phyloP scores from a whole-genome alignment of 2,797 vertebrate species.

The Mormyrops boulengeri region DNA sequence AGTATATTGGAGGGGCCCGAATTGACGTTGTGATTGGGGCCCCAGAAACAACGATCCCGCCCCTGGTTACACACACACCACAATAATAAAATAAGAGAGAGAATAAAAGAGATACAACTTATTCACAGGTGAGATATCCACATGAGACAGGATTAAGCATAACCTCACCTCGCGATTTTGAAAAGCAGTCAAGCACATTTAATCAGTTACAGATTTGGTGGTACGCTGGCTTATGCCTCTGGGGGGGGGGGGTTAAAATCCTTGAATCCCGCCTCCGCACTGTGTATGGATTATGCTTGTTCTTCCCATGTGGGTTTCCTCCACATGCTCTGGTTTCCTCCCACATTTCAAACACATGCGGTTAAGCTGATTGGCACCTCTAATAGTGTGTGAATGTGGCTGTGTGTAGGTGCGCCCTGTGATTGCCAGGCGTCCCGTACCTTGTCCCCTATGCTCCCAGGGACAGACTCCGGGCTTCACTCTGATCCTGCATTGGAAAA shows the following conservation, averaged over 20 bases:
- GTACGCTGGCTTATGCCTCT: not conserved
- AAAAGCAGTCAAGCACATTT: not conserved
- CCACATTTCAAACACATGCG: not conserved
- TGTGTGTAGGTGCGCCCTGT: not conserved
- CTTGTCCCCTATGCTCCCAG: not conserved
- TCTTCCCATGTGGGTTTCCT: not conserved
- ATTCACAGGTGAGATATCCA: not conserved
- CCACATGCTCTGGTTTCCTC: not conserved
- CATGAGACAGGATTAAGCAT: not conserved
- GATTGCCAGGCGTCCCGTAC: not conserved
- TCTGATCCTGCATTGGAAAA: not conserved
- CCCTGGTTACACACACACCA: not conserved
- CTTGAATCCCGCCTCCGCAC: conserved; percentile 34
- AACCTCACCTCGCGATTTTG: not conserved
- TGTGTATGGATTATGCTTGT: not conserved
- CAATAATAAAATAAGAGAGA: not conserved
- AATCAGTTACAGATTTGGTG: not conserved
- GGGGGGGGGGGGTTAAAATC: not conserved
- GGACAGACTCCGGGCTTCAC: not conserved
- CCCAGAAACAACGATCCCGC: not conserved
- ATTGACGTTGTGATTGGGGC: not conserved
- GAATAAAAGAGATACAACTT: not conserved
- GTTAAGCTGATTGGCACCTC: not conserved
- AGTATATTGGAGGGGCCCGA: not conserved
- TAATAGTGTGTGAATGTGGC: not conserved